These are phyloP conservation scores for Alfaro cultratus DNA, from an alignment of 2,797 vertebrate genomes.

Conservation along the genomic window DNA sequence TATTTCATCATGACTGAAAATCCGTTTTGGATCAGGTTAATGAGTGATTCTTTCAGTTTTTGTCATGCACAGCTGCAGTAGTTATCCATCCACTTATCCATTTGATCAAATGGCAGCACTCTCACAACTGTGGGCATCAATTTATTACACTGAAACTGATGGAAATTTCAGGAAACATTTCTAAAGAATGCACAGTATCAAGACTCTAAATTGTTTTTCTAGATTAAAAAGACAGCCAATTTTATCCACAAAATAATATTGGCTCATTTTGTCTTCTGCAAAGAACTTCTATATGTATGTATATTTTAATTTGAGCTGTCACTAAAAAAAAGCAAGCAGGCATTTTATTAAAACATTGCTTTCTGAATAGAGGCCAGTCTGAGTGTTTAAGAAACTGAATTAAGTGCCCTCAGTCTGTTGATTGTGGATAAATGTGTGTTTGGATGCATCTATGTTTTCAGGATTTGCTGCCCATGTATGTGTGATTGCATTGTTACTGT, in stretches of 20 bases:
- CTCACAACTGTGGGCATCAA: not conserved
- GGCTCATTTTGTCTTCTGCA: not conserved
- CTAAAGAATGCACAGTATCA: not conserved
- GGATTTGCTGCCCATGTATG: not conserved
- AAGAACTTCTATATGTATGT: not conserved
- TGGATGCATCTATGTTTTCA: not conserved
- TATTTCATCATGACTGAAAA: conserved; percentile 1
- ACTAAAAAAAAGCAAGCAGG: not conserved
- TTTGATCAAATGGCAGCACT: not conserved
- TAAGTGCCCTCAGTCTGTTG: not conserved
- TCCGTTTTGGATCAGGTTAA: conserved; percentile 9
- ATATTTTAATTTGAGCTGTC: not conserved
- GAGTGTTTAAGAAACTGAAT: not conserved
- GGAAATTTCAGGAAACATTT: not conserved
- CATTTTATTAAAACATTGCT: not conserved
- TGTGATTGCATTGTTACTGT: not conserved
- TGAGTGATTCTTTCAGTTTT: conserved; percentile 9
- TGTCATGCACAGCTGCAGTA: conserved; percentile 9
- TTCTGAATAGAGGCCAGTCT: not conserved
- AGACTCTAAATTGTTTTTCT: not conserved
- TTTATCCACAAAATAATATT: not conserved
- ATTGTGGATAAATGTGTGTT: not conserved
- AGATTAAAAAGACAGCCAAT: not conserved
- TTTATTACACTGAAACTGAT: not conserved
- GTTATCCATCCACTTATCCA: conserved; percentile 11